Conservation (phyloP, 2,797 vertebrate genomes). For the Anas acuta region DNA sequence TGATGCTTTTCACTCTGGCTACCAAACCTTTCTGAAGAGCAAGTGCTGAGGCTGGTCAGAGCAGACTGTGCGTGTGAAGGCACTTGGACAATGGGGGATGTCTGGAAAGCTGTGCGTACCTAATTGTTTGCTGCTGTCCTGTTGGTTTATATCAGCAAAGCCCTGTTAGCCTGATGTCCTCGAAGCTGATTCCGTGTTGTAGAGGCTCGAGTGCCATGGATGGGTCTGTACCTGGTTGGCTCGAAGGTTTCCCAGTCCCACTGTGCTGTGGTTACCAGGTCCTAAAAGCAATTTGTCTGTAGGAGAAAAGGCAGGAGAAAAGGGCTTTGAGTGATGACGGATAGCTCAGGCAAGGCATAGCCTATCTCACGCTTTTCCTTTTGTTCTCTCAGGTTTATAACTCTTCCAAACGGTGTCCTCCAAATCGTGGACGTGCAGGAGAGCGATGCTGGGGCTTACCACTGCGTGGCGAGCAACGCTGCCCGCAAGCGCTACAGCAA, state of each 20-base stretch:
- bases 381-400: slow-evolving; percentile 84
- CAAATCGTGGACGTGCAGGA: slow-evolving; percentile 90
- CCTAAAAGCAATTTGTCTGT: neutral
- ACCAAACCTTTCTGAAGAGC: neutral
- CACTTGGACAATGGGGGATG: neutral
- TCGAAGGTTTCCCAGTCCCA: neutral
- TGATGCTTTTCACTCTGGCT: neutral
- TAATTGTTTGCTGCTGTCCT: neutral
- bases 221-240: neutral
- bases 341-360: neutral
- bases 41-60: neutral
- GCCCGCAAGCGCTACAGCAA: slow-evolving; percentile 85
- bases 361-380: neutral
- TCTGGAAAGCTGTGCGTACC: neutral
- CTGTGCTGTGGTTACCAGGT: neutral
- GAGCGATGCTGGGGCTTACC: slow-evolving; percentile 87
- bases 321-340: neutral
- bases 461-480: slow-evolving; percentile 87
- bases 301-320: neutral
- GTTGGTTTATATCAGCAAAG: neutral
- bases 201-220: neutral
- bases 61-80: neutral
- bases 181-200: neutral
- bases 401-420: slow-evolving; percentile 92
- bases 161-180: neutral